These are phyloP conservation scores for Otolemur garnettii DNA, from an alignment of 2,113 vertebrate species.

Conservation along the genomic window DNA sequence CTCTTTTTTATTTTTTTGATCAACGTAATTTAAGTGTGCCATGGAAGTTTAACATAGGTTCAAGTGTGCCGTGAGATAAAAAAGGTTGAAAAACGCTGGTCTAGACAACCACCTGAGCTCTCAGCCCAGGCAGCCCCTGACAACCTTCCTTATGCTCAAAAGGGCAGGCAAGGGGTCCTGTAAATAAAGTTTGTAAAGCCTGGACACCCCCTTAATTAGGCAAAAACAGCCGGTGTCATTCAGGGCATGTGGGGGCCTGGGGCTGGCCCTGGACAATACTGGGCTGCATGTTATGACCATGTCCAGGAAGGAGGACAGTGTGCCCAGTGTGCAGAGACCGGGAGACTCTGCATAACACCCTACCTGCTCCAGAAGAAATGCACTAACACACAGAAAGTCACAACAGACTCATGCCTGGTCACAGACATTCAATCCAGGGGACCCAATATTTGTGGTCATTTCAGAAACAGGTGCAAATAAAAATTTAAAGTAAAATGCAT, in stretches of 20 bases:
- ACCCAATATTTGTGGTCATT: not conserved
- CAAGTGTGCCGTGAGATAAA: too few relatives aligned
- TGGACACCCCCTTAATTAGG: not conserved
- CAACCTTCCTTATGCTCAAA: not conserved
- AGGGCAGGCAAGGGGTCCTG: not conserved
- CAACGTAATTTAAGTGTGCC: too few relatives aligned
- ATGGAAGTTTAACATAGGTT: too few relatives aligned
- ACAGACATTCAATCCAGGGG: not conserved
- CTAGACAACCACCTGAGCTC: not conserved
- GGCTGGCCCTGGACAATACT: not conserved
- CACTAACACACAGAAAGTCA: fast-evolving
- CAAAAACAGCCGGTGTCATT: fast-evolving
- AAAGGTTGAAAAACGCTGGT: too few relatives aligned
- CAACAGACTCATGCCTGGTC: not conserved
- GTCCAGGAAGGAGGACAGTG: not conserved
- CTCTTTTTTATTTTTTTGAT: too few relatives aligned
- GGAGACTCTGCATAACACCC: fast-evolving
- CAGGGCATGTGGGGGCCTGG: not conserved
- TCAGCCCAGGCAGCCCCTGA: not conserved
- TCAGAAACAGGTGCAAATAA: not conserved
- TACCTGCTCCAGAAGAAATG: fast-evolving
- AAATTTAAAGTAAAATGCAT: slow-evolving; percentile 7
- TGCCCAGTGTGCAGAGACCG: too few relatives aligned
- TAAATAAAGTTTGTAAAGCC: fast-evolving
- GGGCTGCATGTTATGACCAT: fast-evolving